These are phyloP conservation scores for Cryptocephalus primarius DNA, from an alignment of 2,888 invertebrate species.

Conservation along the genomic window DNA sequence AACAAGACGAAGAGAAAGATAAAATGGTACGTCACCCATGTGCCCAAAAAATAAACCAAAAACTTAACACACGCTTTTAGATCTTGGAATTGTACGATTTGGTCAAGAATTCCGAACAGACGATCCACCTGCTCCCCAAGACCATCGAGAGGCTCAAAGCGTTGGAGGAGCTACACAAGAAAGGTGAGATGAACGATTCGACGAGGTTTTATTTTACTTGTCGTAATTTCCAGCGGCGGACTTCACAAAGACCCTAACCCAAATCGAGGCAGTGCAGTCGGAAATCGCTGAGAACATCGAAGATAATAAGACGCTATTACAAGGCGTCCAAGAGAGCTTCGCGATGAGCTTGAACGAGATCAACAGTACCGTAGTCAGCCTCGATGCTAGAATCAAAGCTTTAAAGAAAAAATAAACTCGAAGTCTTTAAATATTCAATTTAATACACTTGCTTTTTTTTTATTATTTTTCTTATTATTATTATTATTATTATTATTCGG, in stretches of 20 bases:
- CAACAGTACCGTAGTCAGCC: slow-evolving; percentile 59
- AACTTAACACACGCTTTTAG: slow-evolving; percentile 37
- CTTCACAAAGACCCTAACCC: slow-evolving; percentile 73
- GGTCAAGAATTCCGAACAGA: slow-evolving; percentile 74
- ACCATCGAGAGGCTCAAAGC: slow-evolving; percentile 78
- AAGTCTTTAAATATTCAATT: too few relatives aligned
- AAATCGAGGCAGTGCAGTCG: slow-evolving; percentile 66
- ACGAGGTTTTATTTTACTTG: slow-evolving; percentile 1
- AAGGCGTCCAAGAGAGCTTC: slow-evolving; percentile 73
- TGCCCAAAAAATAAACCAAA: background rate
- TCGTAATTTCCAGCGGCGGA: slow-evolving; percentile 60
- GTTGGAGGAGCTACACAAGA: slow-evolving; percentile 77
- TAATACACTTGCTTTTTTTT: too few relatives aligned
- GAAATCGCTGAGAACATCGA: slow-evolving; percentile 60
- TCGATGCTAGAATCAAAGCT: slow-evolving; percentile 62
- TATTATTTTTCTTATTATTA: too few relatives aligned
- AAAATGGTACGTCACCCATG: slow-evolving; percentile 33
- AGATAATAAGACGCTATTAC: slow-evolving; percentile 66
- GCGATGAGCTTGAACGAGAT: slow-evolving; percentile 68
- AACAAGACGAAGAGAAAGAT: slow-evolving; percentile 45
- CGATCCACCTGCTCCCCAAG: slow-evolving; percentile 67
- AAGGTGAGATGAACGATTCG: slow-evolving; percentile 48
- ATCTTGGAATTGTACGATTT: slow-evolving; percentile 77
- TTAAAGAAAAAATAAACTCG: slow-evolving; percentile 39
- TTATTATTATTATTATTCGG: too few relatives aligned